Percentiles rank a stretch among this genome's conserved stretches.
These are phyloP conservation scores for Poecilia wingei DNA, from an alignment of 2,797 vertebrate species.

Conservation along the genomic window DNA sequence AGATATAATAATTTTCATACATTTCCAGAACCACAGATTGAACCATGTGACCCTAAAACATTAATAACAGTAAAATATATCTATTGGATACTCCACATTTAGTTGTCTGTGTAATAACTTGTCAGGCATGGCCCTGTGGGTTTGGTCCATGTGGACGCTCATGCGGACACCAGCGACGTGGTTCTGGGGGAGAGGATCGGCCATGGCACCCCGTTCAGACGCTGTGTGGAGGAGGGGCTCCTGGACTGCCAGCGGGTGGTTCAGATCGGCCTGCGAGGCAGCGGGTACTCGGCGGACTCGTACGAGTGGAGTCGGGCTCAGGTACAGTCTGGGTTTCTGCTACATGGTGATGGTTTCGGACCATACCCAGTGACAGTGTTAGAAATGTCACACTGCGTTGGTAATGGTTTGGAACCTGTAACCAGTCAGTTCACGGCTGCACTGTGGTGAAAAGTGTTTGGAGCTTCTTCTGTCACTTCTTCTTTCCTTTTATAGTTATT, in stretches of 20 bases:
- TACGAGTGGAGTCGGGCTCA: slow-evolving; percentile 85
- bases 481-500: background rate
- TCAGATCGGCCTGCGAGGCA: slow-evolving; percentile 92
- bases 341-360: background rate
- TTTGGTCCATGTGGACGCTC: slow-evolving; percentile 92
- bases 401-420: background rate
- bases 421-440: background rate
- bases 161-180: slow-evolving; percentile 84
- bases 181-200: slow-evolving; percentile 89
- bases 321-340: slow-evolving; percentile 69
- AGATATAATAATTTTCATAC: background rate
- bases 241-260: slow-evolving; percentile 88
- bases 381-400: background rate
- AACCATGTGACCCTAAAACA: background rate
- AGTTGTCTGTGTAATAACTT: background rate
- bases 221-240: slow-evolving; percentile 90
- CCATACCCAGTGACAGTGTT: background rate
- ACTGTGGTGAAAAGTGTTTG: background rate
- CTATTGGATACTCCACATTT: background rate
- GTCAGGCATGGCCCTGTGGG: slow-evolving; percentile 89
- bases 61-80: background rate
- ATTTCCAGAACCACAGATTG: background rate
- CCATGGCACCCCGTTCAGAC: slow-evolving; percentile 90
- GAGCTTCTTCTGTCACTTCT: background rate
- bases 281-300: slow-evolving; percentile 81